Evolutionary conservation across 92 coral and sea anemone species (phyloP).

Genomic region (Palythoa heliodiscus): DNA sequence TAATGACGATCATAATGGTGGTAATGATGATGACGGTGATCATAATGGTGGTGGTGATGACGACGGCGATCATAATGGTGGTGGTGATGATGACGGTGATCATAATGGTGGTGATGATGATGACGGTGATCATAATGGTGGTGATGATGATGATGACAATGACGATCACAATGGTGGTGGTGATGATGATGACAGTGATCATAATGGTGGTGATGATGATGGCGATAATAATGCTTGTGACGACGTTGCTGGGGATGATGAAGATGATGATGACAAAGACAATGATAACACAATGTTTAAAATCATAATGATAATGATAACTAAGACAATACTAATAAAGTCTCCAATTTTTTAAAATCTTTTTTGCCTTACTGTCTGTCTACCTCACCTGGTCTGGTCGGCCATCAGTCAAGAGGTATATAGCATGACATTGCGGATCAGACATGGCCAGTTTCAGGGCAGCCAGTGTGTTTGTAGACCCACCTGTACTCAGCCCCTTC

Average conservation of each 20-base stretch:
- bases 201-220: too few species aligned
- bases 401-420: conserved; percentile 95
- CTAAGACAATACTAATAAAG: neutral
- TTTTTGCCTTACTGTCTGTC: neutral
- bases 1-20: neutral
- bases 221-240: too few species aligned
- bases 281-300: too few species aligned
- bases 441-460: conserved; percentile 92
- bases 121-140: too few species aligned
- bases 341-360: neutral
- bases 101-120: too few species aligned
- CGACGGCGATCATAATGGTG: neutral
- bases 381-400: conserved; percentile 93
- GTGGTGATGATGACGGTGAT: neutral
- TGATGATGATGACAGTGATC: too few species aligned
- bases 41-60: neutral
- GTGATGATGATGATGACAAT: too few species aligned
- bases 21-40: neutral
- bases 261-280: too few species aligned
- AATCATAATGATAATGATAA: too few species aligned
- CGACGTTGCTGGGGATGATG: too few species aligned
- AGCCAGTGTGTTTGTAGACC: conserved; percentile 94
- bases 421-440: conserved; percentile 91
- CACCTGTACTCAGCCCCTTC: conserved; percentile 95
- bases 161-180: too few species aligned